phyloP scores from a whole-genome alignment of 1,140 invertebrate genomes.

The Neuroterus valhalla region DNA sequence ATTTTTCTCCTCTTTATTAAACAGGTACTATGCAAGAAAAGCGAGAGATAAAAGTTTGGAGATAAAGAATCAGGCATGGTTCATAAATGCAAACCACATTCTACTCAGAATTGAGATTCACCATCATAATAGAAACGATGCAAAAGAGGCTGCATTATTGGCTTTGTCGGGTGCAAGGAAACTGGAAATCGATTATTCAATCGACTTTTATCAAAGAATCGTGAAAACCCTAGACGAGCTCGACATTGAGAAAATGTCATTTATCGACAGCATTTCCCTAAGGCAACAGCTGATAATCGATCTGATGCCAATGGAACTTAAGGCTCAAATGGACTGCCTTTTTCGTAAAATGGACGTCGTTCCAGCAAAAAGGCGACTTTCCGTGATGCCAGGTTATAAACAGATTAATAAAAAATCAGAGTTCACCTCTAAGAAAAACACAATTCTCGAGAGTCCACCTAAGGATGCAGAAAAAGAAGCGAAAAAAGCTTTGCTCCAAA shows the following conservation, averaged over 20 bases:
- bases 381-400: slow-evolving; percentile 66
- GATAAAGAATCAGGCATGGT: slow-evolving; percentile 51
- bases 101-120: slow-evolving; percentile 59
- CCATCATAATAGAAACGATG: slow-evolving; percentile 64
- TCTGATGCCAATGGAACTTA: slow-evolving; percentile 59
- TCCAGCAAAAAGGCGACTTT: slow-evolving; percentile 55
- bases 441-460: slow-evolving; percentile 46
- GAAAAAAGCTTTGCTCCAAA: slow-evolving; percentile 42
- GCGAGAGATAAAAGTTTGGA: slow-evolving; percentile 48
- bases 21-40: slow-evolving; percentile 63
- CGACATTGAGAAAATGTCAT: slow-evolving; percentile 49
- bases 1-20: not conserved
- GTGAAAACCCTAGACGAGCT: slow-evolving; percentile 51
- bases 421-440: slow-evolving; percentile 52
- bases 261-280: slow-evolving; percentile 47
- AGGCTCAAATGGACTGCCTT: slow-evolving; percentile 53
- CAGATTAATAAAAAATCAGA: slow-evolving; percentile 56
- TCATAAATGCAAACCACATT: slow-evolving; percentile 59
- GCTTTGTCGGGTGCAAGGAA: slow-evolving; percentile 53
- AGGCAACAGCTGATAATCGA: slow-evolving; percentile 57
- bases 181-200: slow-evolving; percentile 53
- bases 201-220: slow-evolving; percentile 60
- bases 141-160: slow-evolving; percentile 55
- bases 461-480: slow-evolving; percentile 49
- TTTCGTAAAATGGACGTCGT: slow-evolving; percentile 60